Evolutionary conservation across 2,113 vertebrate species (phyloP), one percentile per base, ranked within the genome.

Genomic region (Eubucco bourcierii): DNA sequence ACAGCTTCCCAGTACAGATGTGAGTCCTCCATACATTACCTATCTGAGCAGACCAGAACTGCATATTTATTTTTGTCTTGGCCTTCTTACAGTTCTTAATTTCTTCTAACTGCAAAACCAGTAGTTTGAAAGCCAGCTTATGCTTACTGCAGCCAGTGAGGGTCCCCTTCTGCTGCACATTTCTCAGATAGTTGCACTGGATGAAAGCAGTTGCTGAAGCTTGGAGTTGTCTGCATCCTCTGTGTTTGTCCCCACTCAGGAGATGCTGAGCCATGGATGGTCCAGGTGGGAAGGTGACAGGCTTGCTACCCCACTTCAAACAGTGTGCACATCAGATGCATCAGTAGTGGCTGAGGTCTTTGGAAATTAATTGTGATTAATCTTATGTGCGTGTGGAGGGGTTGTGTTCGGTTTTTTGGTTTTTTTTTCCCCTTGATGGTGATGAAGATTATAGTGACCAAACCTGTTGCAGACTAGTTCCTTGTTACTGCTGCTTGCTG

Each of bases 281-380:
- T 3, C 2, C 11, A n/a, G 52, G 28, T 88, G 37, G 44, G 59
- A 80, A 65, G 53, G 76, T 56, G 46, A 66, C 13, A 9, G n/a
- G 27, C 17, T 4, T 2, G 12, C 56, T 72, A 16, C 55, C 44
- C 7, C 7, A 9, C 31, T 72, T 78, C 72, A 66, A 28, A 52
- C 56, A 63, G 66, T 81, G 55, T 28, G 23, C 20, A 39, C 63
- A 84, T 71, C 79, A 86, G 16, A 59, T 80, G 28, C 33, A n/a
- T 83, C 60, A 15, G 10, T 12, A 47, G 34, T 15, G n/a, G 66
- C 31, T 46, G 31, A 16, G 23, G 70, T 52, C 50, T 80, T 90
- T 88, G 89, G 87, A 96, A 97, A 95, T 79, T 41, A 95, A 88
- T 66, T 80, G 9, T 34, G 44, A 44, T 61, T 75, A 87, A 39